These are phyloP conservation scores for Hemicordylus capensis DNA, from an alignment of 2,113 vertebrate genomes.

Conservation along the genomic window DNA sequence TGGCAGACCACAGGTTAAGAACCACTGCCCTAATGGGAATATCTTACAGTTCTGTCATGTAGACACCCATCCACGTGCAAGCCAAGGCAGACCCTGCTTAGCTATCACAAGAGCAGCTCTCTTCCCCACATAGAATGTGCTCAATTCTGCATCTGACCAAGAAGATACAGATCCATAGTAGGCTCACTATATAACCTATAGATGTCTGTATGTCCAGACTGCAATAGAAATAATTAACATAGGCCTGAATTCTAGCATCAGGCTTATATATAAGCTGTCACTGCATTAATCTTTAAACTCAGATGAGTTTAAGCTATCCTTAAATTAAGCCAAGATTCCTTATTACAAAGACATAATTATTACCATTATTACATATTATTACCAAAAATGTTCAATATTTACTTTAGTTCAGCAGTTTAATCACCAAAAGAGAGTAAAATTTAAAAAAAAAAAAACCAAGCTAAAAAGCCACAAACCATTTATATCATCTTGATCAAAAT, in stretches of 20 bases:
- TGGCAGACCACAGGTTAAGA: too few relatives aligned
- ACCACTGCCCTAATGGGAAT: too few relatives aligned
- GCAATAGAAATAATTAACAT: too few relatives aligned
- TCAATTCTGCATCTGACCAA: neutral
- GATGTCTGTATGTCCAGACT: neutral
- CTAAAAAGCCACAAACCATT: constrained; percentile 56
- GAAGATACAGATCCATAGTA: neutral
- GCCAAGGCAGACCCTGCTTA: too few relatives aligned
- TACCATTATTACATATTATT: too few relatives aligned
- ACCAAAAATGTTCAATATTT: neutral
- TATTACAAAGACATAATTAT: too few relatives aligned
- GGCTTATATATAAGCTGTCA: neutral
- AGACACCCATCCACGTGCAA: too few relatives aligned
- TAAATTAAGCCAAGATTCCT: neutral
- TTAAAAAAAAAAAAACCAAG: too few relatives aligned
- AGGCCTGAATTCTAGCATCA: neutral
- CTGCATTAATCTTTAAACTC: neutral
- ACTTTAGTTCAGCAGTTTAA: neutral
- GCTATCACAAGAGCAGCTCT: too few relatives aligned
- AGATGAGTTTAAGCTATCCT: neutral
- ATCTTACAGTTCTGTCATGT: too few relatives aligned
- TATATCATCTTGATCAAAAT: constrained; percentile 56
- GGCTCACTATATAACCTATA: neutral
- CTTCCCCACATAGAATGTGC: too few relatives aligned
- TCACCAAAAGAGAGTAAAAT: constrained; percentile 60